phyloP scores from a whole-genome alignment of 2,888 invertebrate species.

The Scotopteryx bipunctaria region DNA sequence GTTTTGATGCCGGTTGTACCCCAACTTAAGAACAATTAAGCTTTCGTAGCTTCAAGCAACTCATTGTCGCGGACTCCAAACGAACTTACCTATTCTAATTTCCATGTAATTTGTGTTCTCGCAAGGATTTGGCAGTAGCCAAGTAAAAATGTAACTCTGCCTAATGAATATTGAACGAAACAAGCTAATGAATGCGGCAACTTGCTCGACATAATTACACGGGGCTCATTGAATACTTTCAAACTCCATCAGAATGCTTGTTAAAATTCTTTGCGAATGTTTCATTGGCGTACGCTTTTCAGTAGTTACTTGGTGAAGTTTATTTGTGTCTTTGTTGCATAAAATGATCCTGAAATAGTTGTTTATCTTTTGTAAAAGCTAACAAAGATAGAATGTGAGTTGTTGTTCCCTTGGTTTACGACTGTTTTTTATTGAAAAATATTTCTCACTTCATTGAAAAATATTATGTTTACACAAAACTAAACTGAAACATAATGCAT shows the following conservation, averaged over 20 bases:
- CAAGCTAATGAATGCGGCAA: slow-evolving; percentile 68
- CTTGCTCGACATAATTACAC: slow-evolving; percentile 70
- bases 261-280: slow-evolving; percentile 56
- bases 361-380: slow-evolving; percentile 2
- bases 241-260: slow-evolving; percentile 53
- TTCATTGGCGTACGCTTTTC: slow-evolving; percentile 22
- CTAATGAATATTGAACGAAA: slow-evolving; percentile 74
- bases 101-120: slow-evolving; percentile 69
- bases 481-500: slow-evolving; percentile 33
- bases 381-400: background rate
- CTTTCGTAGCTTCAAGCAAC: slow-evolving; percentile 40
- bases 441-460: slow-evolving; percentile 17
- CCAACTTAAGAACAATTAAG: slow-evolving; percentile 42
- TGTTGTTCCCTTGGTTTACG: background rate
- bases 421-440: slow-evolving; percentile 16
- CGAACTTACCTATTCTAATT: slow-evolving; percentile 66
- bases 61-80: slow-evolving; percentile 51
- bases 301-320: slow-evolving; percentile 5
- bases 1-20: slow-evolving; percentile 19
- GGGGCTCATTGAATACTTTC: slow-evolving; percentile 71
- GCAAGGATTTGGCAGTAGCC: slow-evolving; percentile 52
- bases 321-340: background rate
- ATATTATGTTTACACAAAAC: slow-evolving; percentile 29
- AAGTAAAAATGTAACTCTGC: slow-evolving; percentile 60
- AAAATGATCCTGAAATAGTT: background rate